Evolutionary conservation across 2,888 invertebrate genomes (phyloP).

Genomic region (Scelioninae gen. 1): DNA sequence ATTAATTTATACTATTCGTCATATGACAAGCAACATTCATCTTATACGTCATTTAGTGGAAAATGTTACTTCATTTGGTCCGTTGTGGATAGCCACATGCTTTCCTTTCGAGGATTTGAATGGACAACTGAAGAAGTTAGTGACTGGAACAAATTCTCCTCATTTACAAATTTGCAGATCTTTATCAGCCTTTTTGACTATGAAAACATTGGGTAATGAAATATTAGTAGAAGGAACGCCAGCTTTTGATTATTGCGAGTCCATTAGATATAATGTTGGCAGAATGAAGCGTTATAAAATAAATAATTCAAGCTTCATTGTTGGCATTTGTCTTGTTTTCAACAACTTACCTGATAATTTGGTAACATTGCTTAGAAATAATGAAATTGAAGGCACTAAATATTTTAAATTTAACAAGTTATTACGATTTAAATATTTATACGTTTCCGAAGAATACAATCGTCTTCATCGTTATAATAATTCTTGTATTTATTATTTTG

Average conservation of each 20-base stretch:
- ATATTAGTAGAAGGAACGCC: constrained; percentile 2
- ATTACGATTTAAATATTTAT: constrained; percentile 21
- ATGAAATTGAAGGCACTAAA: not conserved
- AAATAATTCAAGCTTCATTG: constrained; percentile 7
- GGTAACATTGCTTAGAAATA: not conserved
- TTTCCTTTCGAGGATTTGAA: constrained; percentile 50
- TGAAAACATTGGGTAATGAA: constrained; percentile 5
- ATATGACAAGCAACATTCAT: constrained; percentile 72
- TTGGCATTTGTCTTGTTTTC: constrained; percentile 5
- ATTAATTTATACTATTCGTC: constrained; percentile 65
- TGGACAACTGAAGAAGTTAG: constrained; percentile 29
- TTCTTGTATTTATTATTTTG: not conserved
- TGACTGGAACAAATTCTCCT: constrained; percentile 3
- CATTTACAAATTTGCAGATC: constrained; percentile 12
- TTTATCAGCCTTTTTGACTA: constrained; percentile 6
- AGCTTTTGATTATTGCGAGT: constrained; percentile 2
- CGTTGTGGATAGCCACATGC: constrained; percentile 32
- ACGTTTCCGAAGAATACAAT: not conserved
- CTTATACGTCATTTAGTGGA: constrained; percentile 69
- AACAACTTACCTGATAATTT: constrained; percentile 5
- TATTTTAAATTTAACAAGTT: constrained; percentile 19
- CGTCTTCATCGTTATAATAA: not conserved
- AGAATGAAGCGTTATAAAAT: constrained; percentile 17
- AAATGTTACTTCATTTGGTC: constrained; percentile 56
- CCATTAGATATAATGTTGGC: constrained; percentile 13